phyloP scores from a whole-genome alignment of 2,888 invertebrate genomes.

The Chymomyza amoena region DNA sequence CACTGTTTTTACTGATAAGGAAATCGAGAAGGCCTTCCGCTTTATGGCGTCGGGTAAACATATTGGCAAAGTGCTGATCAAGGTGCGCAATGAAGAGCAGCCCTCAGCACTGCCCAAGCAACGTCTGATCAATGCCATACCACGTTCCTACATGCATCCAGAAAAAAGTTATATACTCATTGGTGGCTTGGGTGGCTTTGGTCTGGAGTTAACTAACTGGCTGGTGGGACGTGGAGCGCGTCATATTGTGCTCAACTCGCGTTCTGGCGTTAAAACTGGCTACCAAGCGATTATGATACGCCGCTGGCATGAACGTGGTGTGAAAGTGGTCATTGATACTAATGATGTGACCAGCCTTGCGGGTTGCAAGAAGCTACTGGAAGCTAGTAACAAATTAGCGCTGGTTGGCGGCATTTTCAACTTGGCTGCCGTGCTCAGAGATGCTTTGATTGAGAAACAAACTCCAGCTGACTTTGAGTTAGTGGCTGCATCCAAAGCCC shows the following conservation, averaged over 20 bases:
- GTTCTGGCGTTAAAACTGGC: slow-evolving; percentile 93
- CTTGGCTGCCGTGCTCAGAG: slow-evolving; percentile 93
- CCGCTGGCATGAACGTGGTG: slow-evolving; percentile 83
- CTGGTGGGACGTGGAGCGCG: slow-evolving; percentile 91
- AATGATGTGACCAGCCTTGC: slow-evolving; percentile 82
- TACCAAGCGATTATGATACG: slow-evolving; percentile 93
- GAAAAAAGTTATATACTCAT: slow-evolving; percentile 87
- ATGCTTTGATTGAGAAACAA: slow-evolving; percentile 93
- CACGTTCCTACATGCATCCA: slow-evolving; percentile 91
- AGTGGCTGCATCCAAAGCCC: slow-evolving; percentile 91
- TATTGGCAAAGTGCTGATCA: slow-evolving; percentile 96
- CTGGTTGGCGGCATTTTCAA: slow-evolving; percentile 95
- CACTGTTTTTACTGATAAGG: slow-evolving; percentile 90
- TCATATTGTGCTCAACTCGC: slow-evolving; percentile 91
- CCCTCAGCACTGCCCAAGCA: slow-evolving; percentile 79
- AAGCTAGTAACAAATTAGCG: slow-evolving; percentile 82
- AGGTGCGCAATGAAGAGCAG: slow-evolving; percentile 90
- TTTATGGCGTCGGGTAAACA: slow-evolving; percentile 98
- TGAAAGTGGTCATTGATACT: slow-evolving; percentile 83
- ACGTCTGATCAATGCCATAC: slow-evolving; percentile 87
- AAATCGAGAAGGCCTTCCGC: slow-evolving; percentile 94
- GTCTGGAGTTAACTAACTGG: slow-evolving; percentile 95
- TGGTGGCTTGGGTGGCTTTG: slow-evolving; percentile 97
- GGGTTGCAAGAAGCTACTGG: slow-evolving; percentile 83
- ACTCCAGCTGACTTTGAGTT: slow-evolving; percentile 87